phyloP scores from a whole-genome alignment of 2,113 vertebrate species.

The Myxocyprinus asiaticus region DNA sequence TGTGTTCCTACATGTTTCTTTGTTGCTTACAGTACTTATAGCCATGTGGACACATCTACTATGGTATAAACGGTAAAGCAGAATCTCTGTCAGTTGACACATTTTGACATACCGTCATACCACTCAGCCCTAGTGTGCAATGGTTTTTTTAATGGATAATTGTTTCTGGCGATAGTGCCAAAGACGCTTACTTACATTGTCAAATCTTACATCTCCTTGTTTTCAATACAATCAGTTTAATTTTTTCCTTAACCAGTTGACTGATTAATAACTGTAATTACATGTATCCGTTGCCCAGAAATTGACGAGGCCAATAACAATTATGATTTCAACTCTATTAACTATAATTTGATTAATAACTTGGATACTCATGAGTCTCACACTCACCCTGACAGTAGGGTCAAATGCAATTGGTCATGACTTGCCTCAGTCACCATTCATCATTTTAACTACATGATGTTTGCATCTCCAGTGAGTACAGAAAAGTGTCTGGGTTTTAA shows the following conservation, averaged over 20 bases:
- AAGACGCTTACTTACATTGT: not conserved
- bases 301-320: slow-evolving; percentile 12
- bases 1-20: no score
- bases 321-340: slow-evolving; percentile 19
- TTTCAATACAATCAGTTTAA: not conserved
- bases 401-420: slow-evolving; percentile 5
- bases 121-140: no score
- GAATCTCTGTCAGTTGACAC: no score
- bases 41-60: no score
- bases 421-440: not conserved
- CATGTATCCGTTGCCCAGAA: not conserved
- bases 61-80: no score
- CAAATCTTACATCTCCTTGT: not conserved
- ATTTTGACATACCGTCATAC: no score
- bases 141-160: not conserved
- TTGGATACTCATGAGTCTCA: slow-evolving; percentile 5
- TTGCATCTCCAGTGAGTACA: not conserved
- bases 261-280: slow-evolving; percentile 5
- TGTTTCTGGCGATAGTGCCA: not conserved
- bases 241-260: not conserved
- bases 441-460: not conserved
- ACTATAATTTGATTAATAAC: slow-evolving; percentile 3
- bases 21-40: no score
- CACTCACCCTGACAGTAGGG: not conserved
- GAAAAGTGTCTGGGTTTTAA: no score